Base-by-base conservation (phyloP, 2,797 vertebrate species). In the Pagetopsis macropterus region DNA sequence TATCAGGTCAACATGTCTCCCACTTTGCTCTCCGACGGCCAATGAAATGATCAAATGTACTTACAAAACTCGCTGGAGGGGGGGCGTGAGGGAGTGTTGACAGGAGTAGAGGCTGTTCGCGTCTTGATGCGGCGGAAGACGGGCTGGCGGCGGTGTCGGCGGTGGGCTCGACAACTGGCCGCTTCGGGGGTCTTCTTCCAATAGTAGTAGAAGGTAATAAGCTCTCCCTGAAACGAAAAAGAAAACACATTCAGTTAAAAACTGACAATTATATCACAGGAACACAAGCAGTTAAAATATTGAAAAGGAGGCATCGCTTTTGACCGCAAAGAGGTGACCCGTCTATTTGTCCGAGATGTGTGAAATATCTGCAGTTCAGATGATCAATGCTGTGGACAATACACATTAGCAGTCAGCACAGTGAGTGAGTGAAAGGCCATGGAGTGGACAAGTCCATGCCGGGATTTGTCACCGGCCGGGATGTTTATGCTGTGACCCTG, bases 111-210 rank as follows among this genome's bases (percentile, higher is more conserved):
- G 33, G 98, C 97, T 0, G 98, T 99, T 46, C 98, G 96, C 9
- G 98, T 99, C 93, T 99, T 99, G 90, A 99, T 99, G 87, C 98
- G 96, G 75, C 98, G 95, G 93, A 99, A 99, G 89, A 99, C 97
- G 0, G 98, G 98, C 91, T 99, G 98, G 37, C 98, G 94, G 41
- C 98, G 96, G 89, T 99, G 98, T 89, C 98, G 90, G 66, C 98
- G 98, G 84, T 99, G 98, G 41, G 98, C 98, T 77, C 98, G 95
- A 72, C 98, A 99, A 86, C 97, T 98, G 61, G 98, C 97, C 1
- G 98, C 98, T 82, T 99, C 98, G 0, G 98, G 98, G 5, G 98
- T 99, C 91, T 99, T 99, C 95, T 99, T 99, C 98, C 98, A 99
- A 88, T 99, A 99, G 94, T 99, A 99, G 84, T 99, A 99, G 94